phyloP scores from a whole-genome alignment of 92 coral and sea anemone species.

The Diadumene lineata region DNA sequence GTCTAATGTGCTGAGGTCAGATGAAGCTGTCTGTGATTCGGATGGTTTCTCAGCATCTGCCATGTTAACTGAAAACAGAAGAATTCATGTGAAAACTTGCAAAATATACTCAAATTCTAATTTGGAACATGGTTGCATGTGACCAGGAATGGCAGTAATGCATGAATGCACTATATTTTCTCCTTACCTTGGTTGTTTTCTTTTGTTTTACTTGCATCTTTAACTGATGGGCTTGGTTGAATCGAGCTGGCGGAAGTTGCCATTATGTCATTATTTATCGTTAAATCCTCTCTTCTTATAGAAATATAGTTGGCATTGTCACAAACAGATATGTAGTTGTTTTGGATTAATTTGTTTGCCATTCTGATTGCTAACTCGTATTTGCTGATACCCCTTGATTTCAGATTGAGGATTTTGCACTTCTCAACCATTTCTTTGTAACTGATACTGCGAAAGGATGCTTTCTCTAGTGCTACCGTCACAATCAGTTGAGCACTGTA shows the following conservation, averaged over 20 bases:
- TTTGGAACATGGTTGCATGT: too few species aligned
- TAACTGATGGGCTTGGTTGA: background rate
- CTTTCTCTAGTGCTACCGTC: background rate
- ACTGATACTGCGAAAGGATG: background rate
- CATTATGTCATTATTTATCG: slow-evolving; percentile 6
- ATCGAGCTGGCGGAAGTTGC: background rate
- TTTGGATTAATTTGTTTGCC: background rate
- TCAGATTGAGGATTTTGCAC: slow-evolving; percentile 16
- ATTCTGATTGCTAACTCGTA: slow-evolving; percentile 18
- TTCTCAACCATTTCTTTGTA: background rate
- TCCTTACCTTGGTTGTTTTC: background rate
- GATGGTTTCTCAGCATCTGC: slow-evolving; percentile 20
- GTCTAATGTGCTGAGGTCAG: background rate
- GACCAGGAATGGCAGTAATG: too few species aligned
- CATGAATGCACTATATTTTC: background rate
- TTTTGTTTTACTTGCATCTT: background rate
- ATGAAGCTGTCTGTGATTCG: background rate
- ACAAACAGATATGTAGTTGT: background rate
- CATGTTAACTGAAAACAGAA: slow-evolving; percentile 9
- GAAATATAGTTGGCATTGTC: slow-evolving; percentile 3
- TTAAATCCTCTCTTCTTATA: slow-evolving; percentile 22
- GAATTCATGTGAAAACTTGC: background rate
- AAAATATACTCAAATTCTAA: too few species aligned
- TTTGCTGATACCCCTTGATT: slow-evolving; percentile 20
- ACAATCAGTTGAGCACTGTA: slow-evolving; percentile 28